phyloP scores from a whole-genome alignment of 2,797 vertebrate genomes.

The Phrynocephalus forsythii region DNA sequence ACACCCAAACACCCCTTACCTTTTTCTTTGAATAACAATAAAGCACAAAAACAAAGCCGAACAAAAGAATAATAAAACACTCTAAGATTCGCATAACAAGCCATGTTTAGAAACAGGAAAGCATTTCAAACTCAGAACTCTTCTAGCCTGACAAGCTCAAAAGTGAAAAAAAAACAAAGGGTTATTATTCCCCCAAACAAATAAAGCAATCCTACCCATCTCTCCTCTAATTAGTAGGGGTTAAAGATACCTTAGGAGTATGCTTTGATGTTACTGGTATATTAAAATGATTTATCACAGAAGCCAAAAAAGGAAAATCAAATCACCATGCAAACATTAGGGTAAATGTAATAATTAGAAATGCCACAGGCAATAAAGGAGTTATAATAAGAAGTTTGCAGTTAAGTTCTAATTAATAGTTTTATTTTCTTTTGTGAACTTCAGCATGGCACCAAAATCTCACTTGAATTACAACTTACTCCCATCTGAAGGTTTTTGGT shows the following conservation, averaged over 20 bases:
- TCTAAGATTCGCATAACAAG: no score
- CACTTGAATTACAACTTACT: conserved; percentile 63
- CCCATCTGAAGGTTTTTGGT: conserved; percentile 62
- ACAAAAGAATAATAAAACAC: no score
- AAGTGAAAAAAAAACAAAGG: neutral
- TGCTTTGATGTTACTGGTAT: neutral
- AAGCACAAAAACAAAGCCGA: no score
- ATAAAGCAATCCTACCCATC: conserved; percentile 21
- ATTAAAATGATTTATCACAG: neutral
- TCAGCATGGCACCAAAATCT: conserved; percentile 63
- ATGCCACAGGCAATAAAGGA: conserved; percentile 5
- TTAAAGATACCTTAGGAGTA: neutral
- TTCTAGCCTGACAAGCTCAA: neutral
- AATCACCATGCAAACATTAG: conserved; percentile 1
- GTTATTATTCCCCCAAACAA: neutral
- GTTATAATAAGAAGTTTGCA: conserved; percentile 39
- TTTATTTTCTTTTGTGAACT: conserved; percentile 55
- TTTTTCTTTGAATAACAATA: no score
- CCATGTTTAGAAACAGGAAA: neutral
- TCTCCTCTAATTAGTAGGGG: conserved; percentile 25
- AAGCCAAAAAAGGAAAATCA: conserved; percentile 18
- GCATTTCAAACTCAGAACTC: neutral
- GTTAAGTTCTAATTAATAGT: conserved; percentile 52
- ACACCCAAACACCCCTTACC: no score
- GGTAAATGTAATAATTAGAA: conserved; percentile 11